Evolutionary conservation across 2,888 invertebrate species (phyloP), one percentile per base, ranked within the genome.

Genomic region (Chloroclystis v-ata): DNA sequence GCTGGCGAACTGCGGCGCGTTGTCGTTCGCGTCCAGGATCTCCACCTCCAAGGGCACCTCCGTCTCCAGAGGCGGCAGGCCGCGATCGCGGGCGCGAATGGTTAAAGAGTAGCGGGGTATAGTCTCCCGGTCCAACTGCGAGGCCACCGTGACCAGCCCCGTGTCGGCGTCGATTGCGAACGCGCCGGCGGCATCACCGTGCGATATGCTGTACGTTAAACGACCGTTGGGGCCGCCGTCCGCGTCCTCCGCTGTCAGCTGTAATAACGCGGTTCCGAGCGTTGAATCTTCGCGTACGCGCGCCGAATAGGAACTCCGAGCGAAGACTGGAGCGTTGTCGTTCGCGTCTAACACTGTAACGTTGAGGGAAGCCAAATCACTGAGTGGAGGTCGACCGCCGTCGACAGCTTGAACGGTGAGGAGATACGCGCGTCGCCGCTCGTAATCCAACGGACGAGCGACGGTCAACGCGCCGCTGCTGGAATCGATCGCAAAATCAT

Each of bases 1-100:
- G 61, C 92, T 91, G 0, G 93, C 91, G 78, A 97, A 97, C 24
- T 92, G 60, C 4, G 98, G 98, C 13, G 96, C 92, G 78, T 97
- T 97, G 75, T 98, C 98, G 78, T 98, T 98, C 0, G 95, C 93
- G 78, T 98, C 98, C 1, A 93, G 85, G 47, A 98, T 90, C 67
- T 95, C 94, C 39, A 98, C 90, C 66, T 92, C 92, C 3, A 97
- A 90, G 60, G 92, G 89, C 8, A 93, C 93, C 61, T 91, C 91
- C 51, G 91, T 90, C 37, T 94, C 94, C 13, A 95, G 88, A 43
- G 91, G 90, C 0, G 97, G 96, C 41, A 90, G 65, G 2, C 97
- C 97, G 61, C 91, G 91, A 76, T 97, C 97, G 33, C 91, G 91
- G 2, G 96, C 97, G 59, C 93, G 90, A 42, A 97, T 89, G 77